These are phyloP conservation scores for Acanthisitta chloris DNA, from an alignment of 2,113 vertebrate species.

Conservation along the genomic window DNA sequence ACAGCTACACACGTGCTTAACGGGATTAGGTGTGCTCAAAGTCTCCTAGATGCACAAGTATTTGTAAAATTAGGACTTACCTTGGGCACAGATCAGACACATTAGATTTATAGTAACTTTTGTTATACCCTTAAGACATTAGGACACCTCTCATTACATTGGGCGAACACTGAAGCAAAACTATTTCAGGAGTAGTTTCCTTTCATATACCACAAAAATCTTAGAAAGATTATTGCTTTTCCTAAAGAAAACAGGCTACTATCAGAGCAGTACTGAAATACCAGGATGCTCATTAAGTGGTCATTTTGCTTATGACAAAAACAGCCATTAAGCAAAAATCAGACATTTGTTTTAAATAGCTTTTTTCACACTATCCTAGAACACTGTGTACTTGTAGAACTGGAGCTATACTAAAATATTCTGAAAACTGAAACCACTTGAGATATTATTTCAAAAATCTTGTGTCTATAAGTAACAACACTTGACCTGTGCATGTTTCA, in stretches of 20 bases:
- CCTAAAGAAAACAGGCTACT: background rate
- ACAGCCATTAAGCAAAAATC: background rate
- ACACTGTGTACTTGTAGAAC: background rate
- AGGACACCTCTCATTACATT: background rate
- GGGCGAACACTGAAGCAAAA: background rate
- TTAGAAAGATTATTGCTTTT: background rate
- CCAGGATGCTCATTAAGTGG: background rate
- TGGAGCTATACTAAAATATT: background rate
- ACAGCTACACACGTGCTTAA: slow-evolving; percentile 4
- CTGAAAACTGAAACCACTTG: background rate
- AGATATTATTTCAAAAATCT: background rate
- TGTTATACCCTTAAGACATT: background rate
- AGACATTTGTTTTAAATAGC: background rate
- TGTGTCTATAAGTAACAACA: background rate
- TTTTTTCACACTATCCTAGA: background rate
- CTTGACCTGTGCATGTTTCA: background rate
- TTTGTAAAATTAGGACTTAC: slow-evolving; percentile 27
- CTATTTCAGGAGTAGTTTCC: background rate
- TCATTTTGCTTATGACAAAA: background rate
- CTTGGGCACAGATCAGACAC: background rate
- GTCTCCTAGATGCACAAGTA: background rate
- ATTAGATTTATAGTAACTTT: background rate
- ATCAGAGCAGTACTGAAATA: background rate
- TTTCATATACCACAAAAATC: background rate
- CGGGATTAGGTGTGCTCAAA: background rate